These are phyloP conservation scores for Palythoa caribaeorum DNA, from an alignment of 92 coral and sea anemone species.

Conservation along the genomic window DNA sequence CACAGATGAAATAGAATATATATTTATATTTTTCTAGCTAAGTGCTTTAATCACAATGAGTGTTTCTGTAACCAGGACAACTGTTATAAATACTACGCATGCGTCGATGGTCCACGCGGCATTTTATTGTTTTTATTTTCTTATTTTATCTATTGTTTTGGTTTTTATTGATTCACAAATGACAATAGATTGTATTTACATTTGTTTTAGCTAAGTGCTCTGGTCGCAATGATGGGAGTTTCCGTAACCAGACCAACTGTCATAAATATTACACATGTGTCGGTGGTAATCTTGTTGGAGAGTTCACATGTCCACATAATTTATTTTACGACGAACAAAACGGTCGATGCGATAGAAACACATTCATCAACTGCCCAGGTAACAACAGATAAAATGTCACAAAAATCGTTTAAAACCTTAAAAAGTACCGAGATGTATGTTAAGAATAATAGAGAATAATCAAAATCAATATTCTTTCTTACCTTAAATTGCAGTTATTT, in stretches of 20 bases:
- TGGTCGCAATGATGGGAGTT: not conserved
- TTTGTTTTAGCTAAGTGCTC: slow-evolving; percentile 1
- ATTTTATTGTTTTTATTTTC: not conserved
- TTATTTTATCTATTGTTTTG: not conserved
- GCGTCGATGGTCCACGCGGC: too few species aligned
- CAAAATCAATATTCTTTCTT: too few species aligned
- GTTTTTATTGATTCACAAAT: too few species aligned
- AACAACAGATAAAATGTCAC: not conserved
- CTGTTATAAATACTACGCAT: too few species aligned
- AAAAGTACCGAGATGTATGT: too few species aligned
- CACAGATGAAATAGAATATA: too few species aligned
- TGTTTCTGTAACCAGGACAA: too few species aligned
- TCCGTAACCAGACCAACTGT: not conserved
- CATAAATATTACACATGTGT: not conserved
- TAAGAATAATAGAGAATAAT: too few species aligned
- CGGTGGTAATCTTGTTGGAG: not conserved
- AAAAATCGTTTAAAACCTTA: too few species aligned
- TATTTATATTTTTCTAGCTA: too few species aligned
- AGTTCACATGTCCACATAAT: not conserved
- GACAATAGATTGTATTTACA: not conserved
- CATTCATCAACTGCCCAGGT: not conserved
- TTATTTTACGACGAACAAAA: not conserved
- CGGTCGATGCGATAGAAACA: not conserved
- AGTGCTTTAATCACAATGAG: too few species aligned
- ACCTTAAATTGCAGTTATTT: too few species aligned